Evolutionary conservation across 2,797 vertebrate genomes (phyloP), one percentile per base, ranked within the genome.

Genomic region (Eospalax fontanierii): DNA sequence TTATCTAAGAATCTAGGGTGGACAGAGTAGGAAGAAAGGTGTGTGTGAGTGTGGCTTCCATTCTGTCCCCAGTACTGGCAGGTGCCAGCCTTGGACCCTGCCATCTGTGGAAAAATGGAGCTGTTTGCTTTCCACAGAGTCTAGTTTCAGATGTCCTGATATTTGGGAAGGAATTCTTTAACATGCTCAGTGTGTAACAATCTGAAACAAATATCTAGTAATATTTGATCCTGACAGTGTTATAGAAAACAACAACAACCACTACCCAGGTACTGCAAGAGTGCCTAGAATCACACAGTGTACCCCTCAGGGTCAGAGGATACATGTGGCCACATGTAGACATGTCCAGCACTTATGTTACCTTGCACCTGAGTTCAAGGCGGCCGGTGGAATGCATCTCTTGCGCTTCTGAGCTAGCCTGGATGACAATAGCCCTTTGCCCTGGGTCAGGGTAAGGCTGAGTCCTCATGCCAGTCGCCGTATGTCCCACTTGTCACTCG

Each of bases 291-390:
- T 12, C 22, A 35, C 28, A 21, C 9, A 22, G 26, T 14, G 22
- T 2, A 0, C 35, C 40, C 9, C 1, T 0, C 0, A 1, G 54
- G n/a, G 38, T 19, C 14, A 0, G 2, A 24, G 4, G 12, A 24
- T 28, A 8, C 21, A 19, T 21, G 40, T 61, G 50, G 30, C 66
- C 18, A n/a, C 22, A 15, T 38, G 15, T 10, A 4, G 7, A 33
- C 2, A 6, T 28, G 6, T 15, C 66, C 7, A 6, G 21, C 0
- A 0, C 11, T 57, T 10, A 0, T 7, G 8, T 43, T 38, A 38
- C 30, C 15, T 22, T 6, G n/a, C 9, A 59, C 40, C 71, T 4
- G 7, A 5, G 26, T 65, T 12, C 16, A 71, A 35, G 43, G 24
- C 61, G 46, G 15, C n/a, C 30, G 19, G 7, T 26, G 21, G 54